Evolutionary conservation across 2,113 vertebrate species (phyloP), one percentile per base, ranked within the genome.

Genomic region (Periophthalmodon schlosseri): DNA sequence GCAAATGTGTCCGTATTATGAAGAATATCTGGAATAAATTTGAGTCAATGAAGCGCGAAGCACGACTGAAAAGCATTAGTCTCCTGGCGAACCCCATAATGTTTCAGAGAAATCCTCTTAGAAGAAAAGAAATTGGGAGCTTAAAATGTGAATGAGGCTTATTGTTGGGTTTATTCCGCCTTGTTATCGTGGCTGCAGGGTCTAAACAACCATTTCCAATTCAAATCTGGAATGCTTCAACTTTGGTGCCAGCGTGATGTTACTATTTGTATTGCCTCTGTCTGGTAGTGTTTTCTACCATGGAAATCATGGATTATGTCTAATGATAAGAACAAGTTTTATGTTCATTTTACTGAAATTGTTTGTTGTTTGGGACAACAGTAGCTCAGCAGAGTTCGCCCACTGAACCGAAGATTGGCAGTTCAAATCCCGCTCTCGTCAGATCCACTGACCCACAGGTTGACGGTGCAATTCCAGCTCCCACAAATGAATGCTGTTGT

Each of bases 111-210:
- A 60, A 60, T 60, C 23, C 23, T 60, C 28, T 63, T 63, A 63
- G 60, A 63, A 63, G 60, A 63, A 63, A 63, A 63, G 16, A 63
- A 33, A 34, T 63, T 28, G 57, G 24, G 23, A 60, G 57, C 57
- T 60, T 60, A 60, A 60, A 63, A 18, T 63, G 24, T 63, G 60
- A 63, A 63, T 63, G 60, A 63, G 28, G 33, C 63, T 65, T 65
- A 39, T 65, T 65, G 34, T 65, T 39, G 16, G 34, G 18, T n/a
- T 39, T 39, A 65, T 39, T 65, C 18, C 18, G 20, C 20, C 63
- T 20, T 20, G 9, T 65, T 39, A 65, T 65, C 18, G 4, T 65
- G 34, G 14, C 63, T 36, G 15, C 28, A 64, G 34, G 34, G 33
- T 64, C 33, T 64, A 20, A 36, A 36, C 8, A 36, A 16, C 15